A percentile compares a stretch with the other conserved stretches of the same genome.
Conservation (phyloP, 2,888 invertebrate species). For the Amphipoea lucens region DNA sequence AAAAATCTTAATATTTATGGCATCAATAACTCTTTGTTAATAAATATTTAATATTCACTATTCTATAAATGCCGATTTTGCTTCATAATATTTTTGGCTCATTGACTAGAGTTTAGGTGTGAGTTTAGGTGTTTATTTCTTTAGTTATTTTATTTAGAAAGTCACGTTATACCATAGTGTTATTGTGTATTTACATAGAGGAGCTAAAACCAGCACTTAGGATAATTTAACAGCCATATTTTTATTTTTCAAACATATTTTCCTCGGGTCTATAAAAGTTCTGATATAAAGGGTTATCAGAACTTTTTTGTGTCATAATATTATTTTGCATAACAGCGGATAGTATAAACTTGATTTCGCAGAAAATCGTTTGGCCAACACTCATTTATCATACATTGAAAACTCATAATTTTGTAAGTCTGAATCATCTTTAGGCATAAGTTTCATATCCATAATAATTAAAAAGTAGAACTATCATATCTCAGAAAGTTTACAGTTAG, state of each 20-base stretch:
- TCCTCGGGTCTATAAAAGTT: constrained; percentile 28
- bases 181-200: not conserved
- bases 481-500: too few relatives aligned
- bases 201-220: constrained; percentile 12
- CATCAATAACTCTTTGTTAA: constrained; percentile 9
- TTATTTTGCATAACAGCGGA: not conserved
- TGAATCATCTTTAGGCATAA: too few relatives aligned
- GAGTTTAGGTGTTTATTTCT: not conserved
- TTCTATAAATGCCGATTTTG: not conserved
- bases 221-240: constrained; percentile 12
- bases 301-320: not conserved
- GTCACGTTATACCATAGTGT: not conserved
- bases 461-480: too few relatives aligned
- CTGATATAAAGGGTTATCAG: not conserved
- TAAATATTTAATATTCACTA: constrained; percentile 6
- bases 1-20: constrained; percentile 28
- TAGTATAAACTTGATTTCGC: not conserved
- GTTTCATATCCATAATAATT: too few relatives aligned
- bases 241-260: constrained; percentile 33
- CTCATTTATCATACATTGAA: too few relatives aligned
- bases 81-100: constrained; percentile 5
- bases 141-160: not conserved
- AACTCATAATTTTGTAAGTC: too few relatives aligned
- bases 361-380: not conserved
- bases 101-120: constrained; percentile 20